A percentile compares a stretch with the other conserved stretches of the same genome.
phyloP scores from a whole-genome alignment of 2,113 vertebrate species.

The Anhinga rufa region DNA sequence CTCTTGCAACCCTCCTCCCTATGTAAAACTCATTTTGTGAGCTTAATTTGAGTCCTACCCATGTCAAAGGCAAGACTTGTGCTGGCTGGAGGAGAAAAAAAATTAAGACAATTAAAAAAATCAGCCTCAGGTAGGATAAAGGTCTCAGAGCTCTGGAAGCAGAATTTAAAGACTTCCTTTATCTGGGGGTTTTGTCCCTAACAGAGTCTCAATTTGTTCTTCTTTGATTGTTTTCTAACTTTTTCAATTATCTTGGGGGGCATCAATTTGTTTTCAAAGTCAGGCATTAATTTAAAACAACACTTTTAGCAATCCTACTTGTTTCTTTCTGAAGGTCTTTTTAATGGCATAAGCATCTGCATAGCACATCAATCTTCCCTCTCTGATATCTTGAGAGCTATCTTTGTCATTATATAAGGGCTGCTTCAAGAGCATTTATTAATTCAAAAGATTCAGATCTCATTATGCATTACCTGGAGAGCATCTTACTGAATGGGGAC shows the following conservation, averaged over 20 bases:
- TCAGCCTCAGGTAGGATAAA: neutral
- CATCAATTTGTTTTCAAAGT: conserved; percentile 45
- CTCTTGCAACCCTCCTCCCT: neutral
- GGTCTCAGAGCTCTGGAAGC: neutral
- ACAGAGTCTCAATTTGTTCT: neutral
- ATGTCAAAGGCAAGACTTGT: neutral
- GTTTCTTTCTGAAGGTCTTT: conserved; percentile 42
- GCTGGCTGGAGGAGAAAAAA: neutral
- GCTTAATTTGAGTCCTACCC: neutral
- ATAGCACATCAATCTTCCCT: conserved; percentile 45
- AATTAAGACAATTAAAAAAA: neutral
- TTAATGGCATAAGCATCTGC: conserved; percentile 35
- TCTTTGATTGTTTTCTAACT: conserved; percentile 26
- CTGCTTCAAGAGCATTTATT: conserved; percentile 24
- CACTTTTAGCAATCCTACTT: neutral
- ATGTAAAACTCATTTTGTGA: neutral
- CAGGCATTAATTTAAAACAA: conserved; percentile 26
- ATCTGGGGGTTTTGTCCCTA: neutral
- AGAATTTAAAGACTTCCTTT: neutral
- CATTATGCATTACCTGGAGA: neutral
- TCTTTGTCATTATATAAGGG: neutral
- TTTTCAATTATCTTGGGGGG: conserved; percentile 33
- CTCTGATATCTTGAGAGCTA: conserved; percentile 21
- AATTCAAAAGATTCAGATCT: conserved; percentile 34
- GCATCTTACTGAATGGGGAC: neutral